Conservation (phyloP, 2,113 vertebrate species). For the Erpornis zantholeuca region DNA sequence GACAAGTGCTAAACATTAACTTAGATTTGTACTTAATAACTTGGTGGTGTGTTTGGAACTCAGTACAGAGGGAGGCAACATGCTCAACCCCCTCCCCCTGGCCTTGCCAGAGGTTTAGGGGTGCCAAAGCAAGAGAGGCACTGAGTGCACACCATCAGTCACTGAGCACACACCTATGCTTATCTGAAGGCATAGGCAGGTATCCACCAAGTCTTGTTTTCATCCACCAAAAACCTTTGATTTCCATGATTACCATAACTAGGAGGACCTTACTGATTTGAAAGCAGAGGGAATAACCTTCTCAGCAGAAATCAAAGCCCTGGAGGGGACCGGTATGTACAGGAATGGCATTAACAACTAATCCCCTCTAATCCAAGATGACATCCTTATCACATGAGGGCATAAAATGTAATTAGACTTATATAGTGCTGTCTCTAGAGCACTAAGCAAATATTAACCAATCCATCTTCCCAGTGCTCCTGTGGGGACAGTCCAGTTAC, state of each 20-base stretch:
- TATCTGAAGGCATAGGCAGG: neutral
- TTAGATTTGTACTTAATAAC: neutral
- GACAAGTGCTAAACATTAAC: conserved; percentile 8
- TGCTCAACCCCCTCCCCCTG: neutral
- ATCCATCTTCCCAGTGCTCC: neutral
- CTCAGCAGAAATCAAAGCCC: conserved; percentile 35
- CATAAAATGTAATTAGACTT: conserved; percentile 50
- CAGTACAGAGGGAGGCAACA: neutral
- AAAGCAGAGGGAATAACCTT: neutral
- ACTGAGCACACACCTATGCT: neutral
- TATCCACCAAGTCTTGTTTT: neutral
- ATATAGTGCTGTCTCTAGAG: conserved; percentile 35
- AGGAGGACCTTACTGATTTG: neutral
- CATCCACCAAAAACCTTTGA: neutral
- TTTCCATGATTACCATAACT: neutral
- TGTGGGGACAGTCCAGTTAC: neutral
- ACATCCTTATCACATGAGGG: conserved; percentile 51
- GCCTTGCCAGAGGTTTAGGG: neutral
- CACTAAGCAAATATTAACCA: conserved; percentile 34
- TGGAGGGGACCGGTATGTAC: conserved; percentile 34
- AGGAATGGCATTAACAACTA: conserved; percentile 66
- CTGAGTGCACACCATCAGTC: neutral
- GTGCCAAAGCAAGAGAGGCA: neutral
- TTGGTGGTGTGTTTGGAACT: neutral
- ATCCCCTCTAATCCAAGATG: conserved; percentile 60